A percentile compares a stretch with the other conserved stretches of the same genome.
phyloP scores from a whole-genome alignment of 2,113 vertebrate species.

The Anseranas semipalmata region DNA sequence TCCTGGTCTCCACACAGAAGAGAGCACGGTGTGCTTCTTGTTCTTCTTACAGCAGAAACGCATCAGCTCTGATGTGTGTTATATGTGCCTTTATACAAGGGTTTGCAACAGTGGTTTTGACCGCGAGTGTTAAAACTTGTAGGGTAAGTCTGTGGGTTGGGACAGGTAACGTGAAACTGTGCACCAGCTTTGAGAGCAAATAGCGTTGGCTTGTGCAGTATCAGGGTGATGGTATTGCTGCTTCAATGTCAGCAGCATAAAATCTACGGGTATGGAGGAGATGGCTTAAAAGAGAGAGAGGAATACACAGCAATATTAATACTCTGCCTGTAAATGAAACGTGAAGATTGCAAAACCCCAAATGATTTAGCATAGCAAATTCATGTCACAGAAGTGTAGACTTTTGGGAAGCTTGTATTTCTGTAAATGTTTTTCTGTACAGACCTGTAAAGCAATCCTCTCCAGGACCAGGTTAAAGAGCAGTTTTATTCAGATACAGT shows the following conservation, averaged over 20 bases:
- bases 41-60: neutral
- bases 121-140: neutral
- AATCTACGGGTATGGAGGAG: neutral
- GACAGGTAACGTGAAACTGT: neutral
- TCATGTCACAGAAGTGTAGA: neutral
- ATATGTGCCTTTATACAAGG: neutral
- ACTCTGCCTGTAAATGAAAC: neutral
- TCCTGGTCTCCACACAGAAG: neutral
- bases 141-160: rapidly evolving
- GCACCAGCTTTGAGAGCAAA: neutral
- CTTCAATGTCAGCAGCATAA: neutral
- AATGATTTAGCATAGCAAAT: neutral
- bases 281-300: neutral
- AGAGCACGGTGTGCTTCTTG: neutral
- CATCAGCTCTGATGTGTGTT: rapidly evolving
- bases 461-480: neutral
- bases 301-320: neutral
- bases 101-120: neutral
- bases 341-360: neutral
- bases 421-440: neutral
- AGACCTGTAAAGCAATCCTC: neutral
- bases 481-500: neutral
- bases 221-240: neutral
- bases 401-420: neutral
- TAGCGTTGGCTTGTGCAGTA: neutral